Conservation (phyloP, 2,797 vertebrate genomes). For the Mormyrops attenuatus region DNA sequence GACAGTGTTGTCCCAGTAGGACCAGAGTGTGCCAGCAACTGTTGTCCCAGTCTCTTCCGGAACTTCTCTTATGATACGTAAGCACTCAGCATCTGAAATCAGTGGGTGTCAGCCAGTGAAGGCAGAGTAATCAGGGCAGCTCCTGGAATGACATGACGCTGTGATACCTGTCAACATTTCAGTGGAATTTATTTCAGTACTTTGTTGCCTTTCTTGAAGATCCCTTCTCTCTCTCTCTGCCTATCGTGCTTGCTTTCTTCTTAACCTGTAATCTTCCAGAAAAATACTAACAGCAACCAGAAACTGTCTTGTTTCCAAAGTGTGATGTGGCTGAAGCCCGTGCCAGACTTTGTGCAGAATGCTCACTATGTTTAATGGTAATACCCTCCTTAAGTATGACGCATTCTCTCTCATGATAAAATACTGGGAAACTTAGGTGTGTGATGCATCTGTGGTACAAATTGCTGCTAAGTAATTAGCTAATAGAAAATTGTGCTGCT, state of each 20-base stretch:
- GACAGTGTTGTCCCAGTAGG: slow-evolving; percentile 46
- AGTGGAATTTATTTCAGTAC: not conserved
- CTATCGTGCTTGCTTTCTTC: not conserved
- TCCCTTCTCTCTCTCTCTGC: not conserved
- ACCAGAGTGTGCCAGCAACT: slow-evolving; percentile 42
- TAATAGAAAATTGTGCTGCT: not conserved
- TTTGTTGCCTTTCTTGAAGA: not conserved
- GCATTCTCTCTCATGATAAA: not conserved
- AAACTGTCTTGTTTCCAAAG: not conserved
- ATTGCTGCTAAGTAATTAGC: not conserved
- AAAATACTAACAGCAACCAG: not conserved
- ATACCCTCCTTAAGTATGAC: not conserved
- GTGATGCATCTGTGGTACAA: not conserved
- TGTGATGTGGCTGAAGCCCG: not conserved
- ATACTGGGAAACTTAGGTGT: not conserved
- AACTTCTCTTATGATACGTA: slow-evolving; percentile 53
- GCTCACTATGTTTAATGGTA: not conserved
- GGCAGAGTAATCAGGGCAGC: not conserved
- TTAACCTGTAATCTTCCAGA: not conserved
- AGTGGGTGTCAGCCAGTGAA: not conserved
- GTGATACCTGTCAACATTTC: not conserved
- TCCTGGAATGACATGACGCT: not conserved
- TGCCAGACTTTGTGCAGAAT: not conserved
- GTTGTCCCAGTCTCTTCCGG: slow-evolving; percentile 42
- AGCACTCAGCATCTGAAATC: slow-evolving; percentile 55